Evolutionary conservation across 2,113 vertebrate species (phyloP), one percentile per base, ranked within the genome.

Genomic region (Melierax canorus): DNA sequence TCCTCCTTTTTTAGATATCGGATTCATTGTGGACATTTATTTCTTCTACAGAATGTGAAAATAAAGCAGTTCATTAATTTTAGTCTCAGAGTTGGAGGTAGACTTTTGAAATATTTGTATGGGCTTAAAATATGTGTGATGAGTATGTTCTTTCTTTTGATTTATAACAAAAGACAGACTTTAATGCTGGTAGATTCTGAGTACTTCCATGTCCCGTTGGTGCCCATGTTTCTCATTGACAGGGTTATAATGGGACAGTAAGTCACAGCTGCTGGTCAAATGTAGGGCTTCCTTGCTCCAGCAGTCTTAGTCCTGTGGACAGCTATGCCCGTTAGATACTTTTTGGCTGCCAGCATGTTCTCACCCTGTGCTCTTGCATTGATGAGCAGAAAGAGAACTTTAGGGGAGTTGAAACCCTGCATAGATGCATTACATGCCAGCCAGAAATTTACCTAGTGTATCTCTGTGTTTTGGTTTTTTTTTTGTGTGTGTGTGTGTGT

Each of bases 121-220:
- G 32, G 29, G 38, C 32, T 64, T 80, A 18, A 80, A 60, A 39
- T 36, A 22, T 18, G 64, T 48, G 64, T 34, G 15, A 22, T 12
- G n/a, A 60, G 43, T 43, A 3, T 59, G 29, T 24, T 11, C 39
- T 67, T 30, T 7, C 15, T 66, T 60, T 50, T 18, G 16, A 6
- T 56, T 43, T 56, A 1, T 36, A 26, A 36, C 59, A 39, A 32
- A 45, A 60, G 29, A 5, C n/a, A 23, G 45, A 12, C 26, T 53
- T 27, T 4, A 19, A 1, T 38, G 0, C 43, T 68, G 43, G 22
- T 66, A 41, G 30, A 1, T 5, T 50, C 16, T 38, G 50, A 34
- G 15, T 36, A 2, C 9, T 59, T 55, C 60, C 34, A 0, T 5
- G 20, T 71, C 73, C 59, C 3, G 0, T 2, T 5, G 53, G 17